Conservation (phyloP, 2,797 vertebrate genomes). For the Melanotaenia maccullochi region DNA sequence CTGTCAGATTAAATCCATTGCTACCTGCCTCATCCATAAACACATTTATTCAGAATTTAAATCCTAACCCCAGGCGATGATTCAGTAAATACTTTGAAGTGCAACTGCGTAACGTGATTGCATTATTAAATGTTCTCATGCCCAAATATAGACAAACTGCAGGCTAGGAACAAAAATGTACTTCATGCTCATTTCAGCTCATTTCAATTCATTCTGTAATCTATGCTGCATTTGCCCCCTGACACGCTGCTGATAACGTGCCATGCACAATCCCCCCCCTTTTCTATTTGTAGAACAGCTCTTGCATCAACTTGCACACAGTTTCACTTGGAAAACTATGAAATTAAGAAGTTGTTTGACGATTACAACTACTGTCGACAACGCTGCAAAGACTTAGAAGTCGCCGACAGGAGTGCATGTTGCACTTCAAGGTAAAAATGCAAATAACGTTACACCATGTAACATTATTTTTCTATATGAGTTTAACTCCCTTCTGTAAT, state of each 20-base stretch:
- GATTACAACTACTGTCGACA: constrained; percentile 20
- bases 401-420: constrained; percentile 20
- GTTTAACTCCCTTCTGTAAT: neutral
- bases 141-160: constrained; percentile 79
- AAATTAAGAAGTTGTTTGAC: constrained; percentile 47
- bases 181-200: constrained; percentile 74
- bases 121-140: constrained; percentile 75
- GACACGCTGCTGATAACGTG: constrained; percentile 68
- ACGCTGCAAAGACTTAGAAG: constrained; percentile 17
- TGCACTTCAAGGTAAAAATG: constrained; percentile 34
- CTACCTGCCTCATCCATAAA: constrained; percentile 79
- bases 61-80: constrained; percentile 74
- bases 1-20: constrained; percentile 75
- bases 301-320: constrained; percentile 48
- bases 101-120: constrained; percentile 76
- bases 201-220: constrained; percentile 75
- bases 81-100: constrained; percentile 83
- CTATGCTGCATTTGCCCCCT: constrained; percentile 63
- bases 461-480: constrained; percentile 24
- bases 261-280: constrained; percentile 41
- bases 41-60: constrained; percentile 80
- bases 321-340: constrained; percentile 46
- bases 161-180: constrained; percentile 76
- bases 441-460: constrained; percentile 12
- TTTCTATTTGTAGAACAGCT: constrained; percentile 47